Percentiles rank a stretch among this genome's conserved stretches.
Conservation (phyloP, 1,140 invertebrate species). For the Glossosoma conforme region DNA sequence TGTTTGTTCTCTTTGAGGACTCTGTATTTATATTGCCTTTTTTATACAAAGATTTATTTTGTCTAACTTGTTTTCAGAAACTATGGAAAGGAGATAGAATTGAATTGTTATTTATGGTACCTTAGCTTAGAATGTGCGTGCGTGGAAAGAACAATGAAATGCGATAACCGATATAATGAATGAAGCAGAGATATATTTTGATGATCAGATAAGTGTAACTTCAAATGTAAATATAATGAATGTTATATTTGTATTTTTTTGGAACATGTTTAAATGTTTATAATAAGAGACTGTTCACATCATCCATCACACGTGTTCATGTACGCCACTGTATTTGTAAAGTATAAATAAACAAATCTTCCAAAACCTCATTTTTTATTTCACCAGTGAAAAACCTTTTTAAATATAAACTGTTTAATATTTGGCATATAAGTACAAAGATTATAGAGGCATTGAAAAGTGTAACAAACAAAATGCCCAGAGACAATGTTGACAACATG, state of each 20-base stretch:
- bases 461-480: constrained; percentile 5
- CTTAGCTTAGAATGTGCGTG: constrained; percentile 17
- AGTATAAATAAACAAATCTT: constrained; percentile 22
- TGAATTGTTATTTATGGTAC: constrained; percentile 29
- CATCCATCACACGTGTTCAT: constrained; percentile 4
- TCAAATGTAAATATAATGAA: constrained; percentile 7
- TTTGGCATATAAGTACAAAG: constrained; percentile 27
- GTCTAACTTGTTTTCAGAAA: constrained; percentile 21
- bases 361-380: constrained; percentile 8
- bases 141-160: not conserved
- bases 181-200: constrained; percentile 15
- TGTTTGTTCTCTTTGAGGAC: constrained; percentile 9
- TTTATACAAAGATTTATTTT: constrained; percentile 31
- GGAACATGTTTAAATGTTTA: not conserved
- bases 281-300: constrained; percentile 4
- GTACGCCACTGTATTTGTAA: constrained; percentile 17
- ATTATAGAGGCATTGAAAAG: constrained; percentile 13
- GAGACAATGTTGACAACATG: constrained; percentile 2
- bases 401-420: constrained; percentile 16
- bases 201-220: constrained; percentile 4
- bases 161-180: not conserved
- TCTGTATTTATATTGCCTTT: constrained; percentile 26
- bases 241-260: too few species aligned
- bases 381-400: too few species aligned
- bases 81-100: constrained; percentile 14